Evolutionary conservation across 1,140 invertebrate genomes (phyloP).

Genomic region (Atopsyche davidsoni): DNA sequence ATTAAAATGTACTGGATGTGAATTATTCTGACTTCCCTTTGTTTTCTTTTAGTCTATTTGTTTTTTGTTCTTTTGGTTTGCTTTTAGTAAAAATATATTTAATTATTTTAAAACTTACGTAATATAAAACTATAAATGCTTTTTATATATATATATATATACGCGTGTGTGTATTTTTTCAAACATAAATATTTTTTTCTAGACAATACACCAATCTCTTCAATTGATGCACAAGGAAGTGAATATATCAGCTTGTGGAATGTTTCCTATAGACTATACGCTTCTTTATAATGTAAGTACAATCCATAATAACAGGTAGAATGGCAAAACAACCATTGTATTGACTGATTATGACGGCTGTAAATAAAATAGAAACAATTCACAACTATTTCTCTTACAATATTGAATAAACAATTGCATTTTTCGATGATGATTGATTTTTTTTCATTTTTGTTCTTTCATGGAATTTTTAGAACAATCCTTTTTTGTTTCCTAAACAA

Average conservation of each 20-base stretch:
- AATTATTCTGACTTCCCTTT: no score
- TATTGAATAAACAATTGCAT: constrained; percentile 3
- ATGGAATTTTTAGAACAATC: no score
- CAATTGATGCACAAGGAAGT: constrained; percentile 35
- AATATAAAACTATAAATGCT: no score
- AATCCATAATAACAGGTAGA: not conserved
- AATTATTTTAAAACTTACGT: no score
- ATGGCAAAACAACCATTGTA: not conserved
- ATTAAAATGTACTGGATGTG: no score
- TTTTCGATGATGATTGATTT: not conserved
- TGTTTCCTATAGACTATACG: constrained; percentile 34
- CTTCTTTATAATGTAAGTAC: constrained; percentile 33
- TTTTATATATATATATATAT: no score
- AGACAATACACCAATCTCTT: constrained; percentile 35
- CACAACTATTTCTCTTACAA: constrained; percentile 1
- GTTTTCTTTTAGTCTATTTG: no score
- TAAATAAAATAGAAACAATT: constrained; percentile 7
- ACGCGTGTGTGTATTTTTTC: no score
- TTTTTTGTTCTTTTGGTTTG: no score
- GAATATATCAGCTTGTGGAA: constrained; percentile 32
- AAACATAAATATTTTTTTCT: constrained; percentile 24
- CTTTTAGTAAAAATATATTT: no score
- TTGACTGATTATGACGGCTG: constrained; percentile 10
- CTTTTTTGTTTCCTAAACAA: no score
- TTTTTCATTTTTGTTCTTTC: not conserved